A percentile compares a stretch with the other conserved stretches of the same genome.
Evolutionary conservation across 92 coral and sea anemone genomes (phyloP).

Genomic region (Heliopora coerulea): DNA sequence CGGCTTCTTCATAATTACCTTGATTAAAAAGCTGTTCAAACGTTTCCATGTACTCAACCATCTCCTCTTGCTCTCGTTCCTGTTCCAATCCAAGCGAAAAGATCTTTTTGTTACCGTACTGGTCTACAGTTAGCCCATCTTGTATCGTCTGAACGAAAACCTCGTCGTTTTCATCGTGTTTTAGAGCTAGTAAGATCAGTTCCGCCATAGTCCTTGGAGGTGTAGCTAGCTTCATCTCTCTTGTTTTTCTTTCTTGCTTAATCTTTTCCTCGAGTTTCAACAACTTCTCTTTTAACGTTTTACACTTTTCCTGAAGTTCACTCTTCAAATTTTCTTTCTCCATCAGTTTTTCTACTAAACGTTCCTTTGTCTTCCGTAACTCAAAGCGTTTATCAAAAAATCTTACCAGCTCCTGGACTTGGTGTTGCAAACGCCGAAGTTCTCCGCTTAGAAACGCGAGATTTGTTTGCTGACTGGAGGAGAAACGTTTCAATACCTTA

Average conservation of each 20-base stretch:
- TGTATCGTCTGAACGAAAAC: background rate
- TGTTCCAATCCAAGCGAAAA: too few relatives aligned
- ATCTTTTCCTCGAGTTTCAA: slow-evolving; percentile 14
- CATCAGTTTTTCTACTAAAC: slow-evolving; percentile 17
- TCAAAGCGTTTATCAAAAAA: slow-evolving; percentile 28
- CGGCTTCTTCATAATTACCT: slow-evolving; percentile 32
- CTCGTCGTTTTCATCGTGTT: slow-evolving; percentile 12
- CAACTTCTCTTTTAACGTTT: background rate
- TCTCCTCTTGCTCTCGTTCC: slow-evolving; percentile 25
- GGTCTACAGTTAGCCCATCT: slow-evolving; percentile 6
- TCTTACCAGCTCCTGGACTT: slow-evolving; percentile 10
- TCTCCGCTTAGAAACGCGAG: slow-evolving; percentile 10
- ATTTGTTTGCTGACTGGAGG: slow-evolving; percentile 10
- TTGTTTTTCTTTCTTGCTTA: slow-evolving; percentile 1
- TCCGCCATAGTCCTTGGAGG: slow-evolving; percentile 7
- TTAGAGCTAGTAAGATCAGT: slow-evolving; percentile 13
- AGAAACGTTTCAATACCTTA: slow-evolving; percentile 23
- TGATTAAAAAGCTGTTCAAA: slow-evolving; percentile 30
- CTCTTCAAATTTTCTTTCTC: slow-evolving; percentile 20
- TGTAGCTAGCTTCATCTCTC: slow-evolving; percentile 3
- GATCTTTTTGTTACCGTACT: too few relatives aligned
- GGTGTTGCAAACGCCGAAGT: slow-evolving; percentile 12
- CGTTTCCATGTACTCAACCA: slow-evolving; percentile 34
- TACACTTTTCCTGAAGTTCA: background rate
- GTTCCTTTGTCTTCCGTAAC: slow-evolving; percentile 13